Conservation (phyloP, 2,113 vertebrate genomes). For the Notarius lentiginosus region DNA sequence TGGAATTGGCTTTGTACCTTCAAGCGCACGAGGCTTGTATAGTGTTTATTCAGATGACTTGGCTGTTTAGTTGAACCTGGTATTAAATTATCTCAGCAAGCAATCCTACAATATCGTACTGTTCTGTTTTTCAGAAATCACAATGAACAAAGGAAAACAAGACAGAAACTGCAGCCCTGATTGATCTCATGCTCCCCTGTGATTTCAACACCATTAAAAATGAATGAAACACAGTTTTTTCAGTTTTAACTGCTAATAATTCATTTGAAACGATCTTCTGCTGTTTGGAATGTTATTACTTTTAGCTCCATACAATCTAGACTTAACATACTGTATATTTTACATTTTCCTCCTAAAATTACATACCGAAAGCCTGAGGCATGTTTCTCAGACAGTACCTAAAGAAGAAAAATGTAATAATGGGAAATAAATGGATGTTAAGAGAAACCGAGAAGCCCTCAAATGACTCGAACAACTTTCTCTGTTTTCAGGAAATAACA, state of each 20-base stretch:
- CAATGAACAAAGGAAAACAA: constrained; percentile 4
- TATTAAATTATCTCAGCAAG: not conserved
- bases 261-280: constrained; percentile 38
- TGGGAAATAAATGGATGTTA: not conserved
- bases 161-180: not conserved
- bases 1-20: not conserved
- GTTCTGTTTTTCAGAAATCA: not conserved
- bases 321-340: not conserved
- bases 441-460: not conserved
- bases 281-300: constrained; percentile 42
- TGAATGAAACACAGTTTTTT: not conserved
- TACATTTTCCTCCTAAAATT: not conserved
- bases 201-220: constrained; percentile 10
- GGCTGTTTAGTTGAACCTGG: not conserved
- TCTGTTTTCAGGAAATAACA: not conserved
- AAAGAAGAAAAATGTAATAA: not conserved
- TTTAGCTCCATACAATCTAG: not conserved
- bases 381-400: not conserved
- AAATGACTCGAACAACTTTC: not conserved
- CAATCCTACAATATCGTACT: not conserved
- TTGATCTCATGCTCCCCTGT: constrained; percentile 9
- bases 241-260: not conserved
- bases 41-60: not conserved
- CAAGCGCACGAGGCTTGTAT: not conserved
- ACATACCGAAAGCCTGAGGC: not conserved